Percentiles rank a stretch among this genome's conserved stretches.
Evolutionary conservation across 2,888 invertebrate genomes (phyloP).

Genomic region (Drosophila nr. perissopoda): DNA sequence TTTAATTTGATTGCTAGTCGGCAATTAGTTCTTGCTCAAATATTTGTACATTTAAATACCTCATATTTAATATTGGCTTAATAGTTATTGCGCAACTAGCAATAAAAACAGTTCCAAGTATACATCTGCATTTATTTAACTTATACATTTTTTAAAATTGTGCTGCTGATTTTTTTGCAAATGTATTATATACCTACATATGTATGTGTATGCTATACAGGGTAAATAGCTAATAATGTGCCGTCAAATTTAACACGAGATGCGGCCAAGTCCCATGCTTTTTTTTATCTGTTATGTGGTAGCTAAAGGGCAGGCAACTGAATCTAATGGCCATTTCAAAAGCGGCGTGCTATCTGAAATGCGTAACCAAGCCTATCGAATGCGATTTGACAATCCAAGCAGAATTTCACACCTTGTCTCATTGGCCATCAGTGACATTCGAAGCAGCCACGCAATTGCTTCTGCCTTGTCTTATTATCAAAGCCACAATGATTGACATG

Average conservation of each 20-base stretch:
- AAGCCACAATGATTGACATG: conserved; percentile 51
- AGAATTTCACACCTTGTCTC: conserved; percentile 20
- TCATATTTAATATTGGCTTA: not conserved
- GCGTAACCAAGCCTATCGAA: conserved; percentile 6
- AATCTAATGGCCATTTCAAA: conserved; percentile 39
- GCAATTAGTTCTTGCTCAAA: no score
- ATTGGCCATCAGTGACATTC: conserved; percentile 20
- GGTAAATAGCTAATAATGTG: not conserved
- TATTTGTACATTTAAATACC: not conserved
- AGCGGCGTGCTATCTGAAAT: conserved; percentile 12
- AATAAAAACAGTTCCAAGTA: not conserved
- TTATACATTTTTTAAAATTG: not conserved
- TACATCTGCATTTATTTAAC: not conserved
- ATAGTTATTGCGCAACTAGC: not conserved
- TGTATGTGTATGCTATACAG: not conserved
- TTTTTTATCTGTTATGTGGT: not conserved
- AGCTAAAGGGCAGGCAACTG: conserved; percentile 29
- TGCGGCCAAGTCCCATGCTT: not conserved
- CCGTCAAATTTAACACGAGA: not conserved
- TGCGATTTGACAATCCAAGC: conserved; percentile 17
- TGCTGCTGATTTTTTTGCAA: no score
- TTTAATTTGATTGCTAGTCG: not conserved
- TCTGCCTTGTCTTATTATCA: conserved; percentile 30
- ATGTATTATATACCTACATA: no score
- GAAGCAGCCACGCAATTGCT: conserved; percentile 28